These are phyloP conservation scores for Solenodon paradoxus DNA, from an alignment of 2,113 vertebrate genomes.

Conservation along the genomic window DNA sequence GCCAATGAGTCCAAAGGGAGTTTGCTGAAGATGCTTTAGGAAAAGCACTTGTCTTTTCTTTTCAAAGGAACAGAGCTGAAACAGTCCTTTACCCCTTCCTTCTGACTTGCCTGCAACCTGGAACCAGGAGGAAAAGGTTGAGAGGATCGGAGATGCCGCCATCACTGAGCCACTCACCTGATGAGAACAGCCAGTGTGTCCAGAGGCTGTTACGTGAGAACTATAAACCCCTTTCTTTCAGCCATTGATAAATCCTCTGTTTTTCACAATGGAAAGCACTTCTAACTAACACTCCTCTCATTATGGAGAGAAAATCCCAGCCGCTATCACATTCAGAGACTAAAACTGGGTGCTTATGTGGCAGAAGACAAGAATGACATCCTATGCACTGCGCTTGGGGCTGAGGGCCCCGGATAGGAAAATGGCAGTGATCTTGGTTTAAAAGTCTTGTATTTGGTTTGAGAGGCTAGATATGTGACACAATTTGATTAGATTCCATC, in stretches of 20 bases:
- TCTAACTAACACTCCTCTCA: not conserved
- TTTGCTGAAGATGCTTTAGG: not conserved
- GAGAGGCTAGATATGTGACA: not conserved
- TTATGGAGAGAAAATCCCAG: not conserved
- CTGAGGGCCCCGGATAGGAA: not conserved
- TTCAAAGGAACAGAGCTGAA: not conserved
- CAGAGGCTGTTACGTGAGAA: not conserved
- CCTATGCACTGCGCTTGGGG: too few relatives aligned
- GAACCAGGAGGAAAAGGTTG: not conserved
- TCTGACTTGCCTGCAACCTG: not conserved
- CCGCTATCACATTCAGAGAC: not conserved
- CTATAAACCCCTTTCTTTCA: not conserved
- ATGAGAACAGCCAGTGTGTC: not conserved
- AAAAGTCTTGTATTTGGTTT: not conserved
- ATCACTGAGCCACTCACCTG: not conserved
- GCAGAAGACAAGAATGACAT: not conserved
- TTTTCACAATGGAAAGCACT: not conserved
- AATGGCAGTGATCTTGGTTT: not conserved
- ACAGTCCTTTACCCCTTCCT: not conserved
- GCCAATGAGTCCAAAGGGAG: not conserved
- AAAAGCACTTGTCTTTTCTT: not conserved
- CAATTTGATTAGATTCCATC: not conserved
- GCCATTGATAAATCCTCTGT: not conserved
- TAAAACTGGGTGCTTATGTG: not conserved
- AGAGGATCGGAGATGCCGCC: not conserved